A percentile compares a stretch with the other conserved stretches of the same genome.
phyloP scores from a whole-genome alignment of 2,797 vertebrate species.

The Paguma larvata region DNA sequence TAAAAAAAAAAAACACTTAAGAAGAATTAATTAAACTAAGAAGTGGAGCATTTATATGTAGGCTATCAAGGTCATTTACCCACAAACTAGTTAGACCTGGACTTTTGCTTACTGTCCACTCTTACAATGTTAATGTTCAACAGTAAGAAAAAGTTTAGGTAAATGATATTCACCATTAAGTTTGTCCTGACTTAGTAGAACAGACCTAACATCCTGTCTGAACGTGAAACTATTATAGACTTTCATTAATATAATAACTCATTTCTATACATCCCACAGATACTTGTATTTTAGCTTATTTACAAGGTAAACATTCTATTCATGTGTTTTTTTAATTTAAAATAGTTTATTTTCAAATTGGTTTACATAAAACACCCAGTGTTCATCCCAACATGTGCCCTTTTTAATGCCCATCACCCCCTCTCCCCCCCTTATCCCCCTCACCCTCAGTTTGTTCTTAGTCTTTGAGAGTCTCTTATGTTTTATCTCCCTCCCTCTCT shows the following conservation, averaged over 20 bases:
- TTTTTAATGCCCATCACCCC: too few species aligned
- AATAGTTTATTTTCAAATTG: too few species aligned
- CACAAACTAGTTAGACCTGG: background rate
- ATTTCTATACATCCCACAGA: background rate
- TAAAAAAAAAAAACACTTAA: background rate
- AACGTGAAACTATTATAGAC: background rate
- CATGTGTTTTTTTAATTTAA: background rate
- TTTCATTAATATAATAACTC: slow-evolving; percentile 29
- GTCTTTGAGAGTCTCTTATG: too few species aligned
- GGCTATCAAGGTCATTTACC: background rate
- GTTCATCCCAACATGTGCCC: too few species aligned
- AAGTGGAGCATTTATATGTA: background rate
- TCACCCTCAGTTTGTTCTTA: too few species aligned
- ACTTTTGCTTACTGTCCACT: slow-evolving; percentile 1
- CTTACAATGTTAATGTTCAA: background rate
- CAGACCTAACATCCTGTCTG: background rate
- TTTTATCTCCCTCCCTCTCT: too few species aligned
- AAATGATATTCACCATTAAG: background rate
- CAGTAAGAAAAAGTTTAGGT: background rate
- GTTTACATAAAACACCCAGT: too few species aligned
- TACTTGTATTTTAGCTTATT: slow-evolving; percentile 9
- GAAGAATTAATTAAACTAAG: background rate
- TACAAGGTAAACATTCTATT: slow-evolving; percentile 4
- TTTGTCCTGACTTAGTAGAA: background rate
- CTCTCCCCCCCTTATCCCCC: too few species aligned